Percentiles rank a stretch among this genome's conserved stretches.
Evolutionary conservation across 2,888 invertebrate genomes (phyloP).

Genomic region (Exocentrus adspersus): DNA sequence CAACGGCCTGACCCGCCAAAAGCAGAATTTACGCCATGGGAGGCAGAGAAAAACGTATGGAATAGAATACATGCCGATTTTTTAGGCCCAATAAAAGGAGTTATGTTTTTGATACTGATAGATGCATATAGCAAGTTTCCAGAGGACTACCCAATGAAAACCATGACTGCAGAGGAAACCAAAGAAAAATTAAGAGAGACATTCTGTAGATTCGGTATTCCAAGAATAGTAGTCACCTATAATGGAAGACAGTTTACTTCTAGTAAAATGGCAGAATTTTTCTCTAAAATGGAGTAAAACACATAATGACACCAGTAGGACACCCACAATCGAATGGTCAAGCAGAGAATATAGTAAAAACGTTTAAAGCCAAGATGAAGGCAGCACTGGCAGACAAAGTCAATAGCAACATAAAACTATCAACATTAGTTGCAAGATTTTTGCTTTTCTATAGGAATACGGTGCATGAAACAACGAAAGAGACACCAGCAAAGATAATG

Average conservation of each 20-base stretch:
- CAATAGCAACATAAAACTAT: conserved; percentile 1
- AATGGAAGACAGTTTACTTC: conserved; percentile 15
- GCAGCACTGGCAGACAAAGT: conserved; percentile 8
- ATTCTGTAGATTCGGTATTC: conserved; percentile 43
- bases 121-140: conserved; percentile 61
- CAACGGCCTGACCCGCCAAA: conserved; percentile 47
- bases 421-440: conserved; percentile 16
- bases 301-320: conserved; percentile 9
- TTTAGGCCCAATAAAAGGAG: conserved; percentile 33
- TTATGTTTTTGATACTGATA: conserved; percentile 47
- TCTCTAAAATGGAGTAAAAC: conserved; percentile 12
- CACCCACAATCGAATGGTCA: conserved; percentile 20
- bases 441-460: conserved; percentile 21
- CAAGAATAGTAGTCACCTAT: conserved; percentile 40
- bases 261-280: conserved; percentile 4
- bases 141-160: conserved; percentile 50
- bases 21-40: conserved; percentile 38
- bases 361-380: conserved; percentile 21
- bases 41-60: conserved; percentile 50
- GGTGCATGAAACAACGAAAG: conserved; percentile 8
- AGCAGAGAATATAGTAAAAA: conserved; percentile 22
- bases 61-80: conserved; percentile 57
- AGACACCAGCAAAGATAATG: too few species aligned
- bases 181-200: conserved; percentile 36
- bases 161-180: background rate